phyloP scores from a whole-genome alignment of 2,113 vertebrate species.

The Puntigrus tetrazona region DNA sequence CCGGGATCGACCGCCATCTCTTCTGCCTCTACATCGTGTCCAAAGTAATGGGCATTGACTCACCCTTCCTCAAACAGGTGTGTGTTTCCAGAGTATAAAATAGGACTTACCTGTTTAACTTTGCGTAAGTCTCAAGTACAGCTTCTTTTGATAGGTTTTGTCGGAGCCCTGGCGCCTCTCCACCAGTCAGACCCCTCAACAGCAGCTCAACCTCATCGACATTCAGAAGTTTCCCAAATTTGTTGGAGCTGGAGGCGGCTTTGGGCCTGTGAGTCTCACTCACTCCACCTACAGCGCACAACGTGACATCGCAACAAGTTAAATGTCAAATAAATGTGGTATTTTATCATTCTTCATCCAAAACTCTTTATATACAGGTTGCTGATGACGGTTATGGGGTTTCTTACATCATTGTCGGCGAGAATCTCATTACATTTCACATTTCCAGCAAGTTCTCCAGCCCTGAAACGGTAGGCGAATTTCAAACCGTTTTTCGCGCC shows the following conservation, averaged over 20 bases:
- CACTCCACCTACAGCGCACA: background rate
- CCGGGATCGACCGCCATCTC: constrained; percentile 92
- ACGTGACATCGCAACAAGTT: background rate
- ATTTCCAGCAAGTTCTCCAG: constrained; percentile 92
- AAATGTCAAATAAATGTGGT: background rate
- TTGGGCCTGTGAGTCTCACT: constrained; percentile 85
- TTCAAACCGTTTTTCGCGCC: background rate
- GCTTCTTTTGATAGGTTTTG: constrained; percentile 77
- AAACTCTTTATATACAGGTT: constrained; percentile 73
- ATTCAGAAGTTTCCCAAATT: constrained; percentile 79
- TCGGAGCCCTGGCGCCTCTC: constrained; percentile 92
- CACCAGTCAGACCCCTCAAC: constrained; percentile 91
- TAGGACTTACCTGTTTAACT: background rate
- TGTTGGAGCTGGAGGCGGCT: constrained; percentile 85
- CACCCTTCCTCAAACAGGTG: constrained; percentile 89
- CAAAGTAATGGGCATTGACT: constrained; percentile 82
- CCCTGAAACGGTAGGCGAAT: constrained; percentile 78
- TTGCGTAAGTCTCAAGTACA: background rate
- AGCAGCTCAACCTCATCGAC: constrained; percentile 87
- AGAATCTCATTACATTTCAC: constrained; percentile 91
- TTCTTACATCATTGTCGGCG: constrained; percentile 91
- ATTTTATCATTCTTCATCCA: background rate
- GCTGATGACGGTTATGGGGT: constrained; percentile 93
- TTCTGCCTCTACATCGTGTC: constrained; percentile 95
- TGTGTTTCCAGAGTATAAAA: background rate